Conservation (phyloP, 2,888 invertebrate species). For the Zygogramma bicolorata region DNA sequence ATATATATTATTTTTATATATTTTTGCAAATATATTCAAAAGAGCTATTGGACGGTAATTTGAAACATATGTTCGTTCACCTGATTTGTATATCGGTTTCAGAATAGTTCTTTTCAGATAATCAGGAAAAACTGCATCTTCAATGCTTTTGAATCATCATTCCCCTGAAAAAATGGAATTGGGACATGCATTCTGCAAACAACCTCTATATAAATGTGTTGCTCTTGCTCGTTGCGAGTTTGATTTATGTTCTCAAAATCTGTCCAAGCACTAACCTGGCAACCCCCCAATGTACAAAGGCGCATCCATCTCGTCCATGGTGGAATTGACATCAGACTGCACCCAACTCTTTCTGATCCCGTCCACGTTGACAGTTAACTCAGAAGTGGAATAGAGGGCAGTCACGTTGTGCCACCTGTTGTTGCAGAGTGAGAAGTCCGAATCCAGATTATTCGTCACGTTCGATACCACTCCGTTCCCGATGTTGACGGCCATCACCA, state of each 20-base stretch:
- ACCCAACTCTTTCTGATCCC: slow-evolving; percentile 69
- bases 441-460: slow-evolving; percentile 74
- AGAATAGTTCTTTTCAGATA: too few species aligned
- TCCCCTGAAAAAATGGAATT: too few species aligned
- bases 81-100: too few species aligned
- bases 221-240: not conserved
- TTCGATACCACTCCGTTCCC: slow-evolving; percentile 76
- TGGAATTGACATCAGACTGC: slow-evolving; percentile 65
- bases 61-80: too few species aligned
- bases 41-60: too few species aligned
- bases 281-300: slow-evolving; percentile 87
- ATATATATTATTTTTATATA: too few species aligned
- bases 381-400: slow-evolving; percentile 79
- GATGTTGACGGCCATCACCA: slow-evolving; percentile 75
- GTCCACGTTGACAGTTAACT: slow-evolving; percentile 81
- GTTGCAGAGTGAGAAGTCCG: slow-evolving; percentile 82
- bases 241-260: not conserved
- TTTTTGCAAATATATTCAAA: too few species aligned
- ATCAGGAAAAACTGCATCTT: too few species aligned
- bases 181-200: too few species aligned
- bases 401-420: slow-evolving; percentile 89
- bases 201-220: too few species aligned
- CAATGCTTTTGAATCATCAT: too few species aligned
- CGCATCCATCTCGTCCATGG: slow-evolving; percentile 68
- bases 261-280: slow-evolving; percentile 73